Base-by-base conservation (phyloP, 2,113 vertebrate species). In the Laticauda colubrina region DNA sequence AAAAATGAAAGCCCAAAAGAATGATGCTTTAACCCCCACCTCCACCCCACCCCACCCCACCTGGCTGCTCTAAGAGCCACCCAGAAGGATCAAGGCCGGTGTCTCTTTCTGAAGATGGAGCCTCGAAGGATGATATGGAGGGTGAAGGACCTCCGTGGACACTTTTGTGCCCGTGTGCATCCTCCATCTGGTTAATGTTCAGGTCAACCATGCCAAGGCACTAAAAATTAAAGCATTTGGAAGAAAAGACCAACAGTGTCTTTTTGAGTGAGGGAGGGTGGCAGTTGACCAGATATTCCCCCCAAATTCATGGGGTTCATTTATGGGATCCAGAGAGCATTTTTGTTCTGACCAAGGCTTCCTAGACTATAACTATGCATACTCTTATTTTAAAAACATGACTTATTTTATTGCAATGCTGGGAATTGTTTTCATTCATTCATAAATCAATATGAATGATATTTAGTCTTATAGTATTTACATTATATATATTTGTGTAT, bases 161-260 rank as follows among this genome's bases (percentile, higher is more conserved):
- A 34, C 15, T 39, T 64, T 86, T 0, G 20, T 21, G 24, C 12
- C 61, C 24, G n/a, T 5, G 55, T 9, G 39, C 48, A 48, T 7
- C 56, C 0, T 11, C 89, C 43, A 94, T 90, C 91, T 90, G 39
- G 6, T 24, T 55, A n/a, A 69, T n/a, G 64, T 69, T 81, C 48
- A 20, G 6, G 48, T 48, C 92, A 88, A 89, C 23, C 1, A 3
- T 26, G 18, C 7, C 21, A 55, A 54, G 21, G 14, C 14, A 14
- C 89, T 56, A 81, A 94, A 90, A 96, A 96, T 96, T 97, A 97
- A 97, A 75, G 3, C 0, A 18, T 29, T 89, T 61, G 51, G 87
- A 93, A 3, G 18, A 81, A 81, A 81, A 43, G 90, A 29, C 23
- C 86, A 14, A 24, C 0, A 7, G 1, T 39, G 54, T 34, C 2